Conservation (phyloP, 2,888 invertebrate genomes). For the Leptinotarsa haldemani region DNA sequence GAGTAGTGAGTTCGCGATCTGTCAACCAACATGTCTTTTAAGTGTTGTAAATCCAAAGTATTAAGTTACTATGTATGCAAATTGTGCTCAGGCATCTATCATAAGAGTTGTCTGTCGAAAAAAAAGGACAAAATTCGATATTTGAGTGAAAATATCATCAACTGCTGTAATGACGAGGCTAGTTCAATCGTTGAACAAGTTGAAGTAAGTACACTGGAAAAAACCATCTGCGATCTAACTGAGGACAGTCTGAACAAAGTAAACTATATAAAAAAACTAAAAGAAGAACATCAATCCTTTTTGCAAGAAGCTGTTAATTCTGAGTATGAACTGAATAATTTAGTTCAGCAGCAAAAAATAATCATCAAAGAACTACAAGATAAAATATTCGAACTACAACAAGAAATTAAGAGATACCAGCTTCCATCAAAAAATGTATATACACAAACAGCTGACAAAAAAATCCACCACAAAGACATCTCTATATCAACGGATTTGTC, state of each 20-base stretch:
- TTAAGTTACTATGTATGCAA: too few relatives aligned
- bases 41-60: too few relatives aligned
- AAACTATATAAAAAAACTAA: neutral
- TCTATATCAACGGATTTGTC: neutral
- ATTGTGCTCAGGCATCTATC: too few relatives aligned
- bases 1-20: too few relatives aligned
- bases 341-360: neutral
- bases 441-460: neutral
- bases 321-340: neutral
- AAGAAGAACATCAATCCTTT: neutral
- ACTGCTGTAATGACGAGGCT: neutral
- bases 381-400: neutral
- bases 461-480: neutral
- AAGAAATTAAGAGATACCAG: neutral
- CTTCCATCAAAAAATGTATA: neutral
- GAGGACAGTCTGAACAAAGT: neutral
- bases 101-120: too few relatives aligned
- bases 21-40: too few relatives aligned
- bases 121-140: too few relatives aligned
- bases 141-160: neutral
- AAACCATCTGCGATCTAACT: neutral
- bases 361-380: neutral
- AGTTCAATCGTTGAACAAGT: neutral
- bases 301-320: neutral
- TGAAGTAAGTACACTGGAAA: neutral